Evolutionary conservation across 2,888 invertebrate species (phyloP).

Genomic region (Sphaerophoria rueppellii): DNA sequence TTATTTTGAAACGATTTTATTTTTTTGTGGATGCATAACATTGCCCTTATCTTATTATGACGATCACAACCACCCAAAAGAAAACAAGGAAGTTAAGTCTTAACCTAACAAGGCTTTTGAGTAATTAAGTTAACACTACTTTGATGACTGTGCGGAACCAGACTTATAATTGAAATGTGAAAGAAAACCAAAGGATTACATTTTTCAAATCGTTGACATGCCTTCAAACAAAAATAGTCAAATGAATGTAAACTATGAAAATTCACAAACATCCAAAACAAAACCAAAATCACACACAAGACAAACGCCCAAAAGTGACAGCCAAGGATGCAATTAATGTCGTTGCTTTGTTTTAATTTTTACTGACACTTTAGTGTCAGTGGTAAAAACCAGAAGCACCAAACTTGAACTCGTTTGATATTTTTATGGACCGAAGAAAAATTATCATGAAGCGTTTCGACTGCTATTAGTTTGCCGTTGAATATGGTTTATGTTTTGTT

Average conservation of each 20-base stretch:
- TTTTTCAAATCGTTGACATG: not conserved
- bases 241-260: not conserved
- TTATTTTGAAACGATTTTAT: too few relatives aligned
- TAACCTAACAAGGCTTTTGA: conserved; percentile 42
- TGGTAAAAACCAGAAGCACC: not conserved
- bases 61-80: not conserved
- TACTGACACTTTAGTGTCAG: conserved; percentile 41
- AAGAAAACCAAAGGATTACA: not conserved
- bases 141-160: not conserved
- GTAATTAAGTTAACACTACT: conserved; percentile 14
- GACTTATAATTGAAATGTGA: not conserved
- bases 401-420: conserved; percentile 40
- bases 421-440: conserved; percentile 16
- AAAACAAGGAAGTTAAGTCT: conserved; percentile 49
- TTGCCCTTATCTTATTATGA: not conserved
- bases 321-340: conserved; percentile 33
- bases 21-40: too few relatives aligned
- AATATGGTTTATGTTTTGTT: conserved; percentile 1
- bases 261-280: too few relatives aligned
- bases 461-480: not conserved
- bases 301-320: conserved; percentile 18
- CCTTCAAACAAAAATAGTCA: not conserved
- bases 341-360: conserved; percentile 24
- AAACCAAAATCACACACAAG: conserved; percentile 2
- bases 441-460: not conserved